Evolutionary conservation across 2,797 vertebrate species (phyloP), one percentile per base, ranked within the genome.

Genomic region (Lithobates sylvaticus): DNA sequence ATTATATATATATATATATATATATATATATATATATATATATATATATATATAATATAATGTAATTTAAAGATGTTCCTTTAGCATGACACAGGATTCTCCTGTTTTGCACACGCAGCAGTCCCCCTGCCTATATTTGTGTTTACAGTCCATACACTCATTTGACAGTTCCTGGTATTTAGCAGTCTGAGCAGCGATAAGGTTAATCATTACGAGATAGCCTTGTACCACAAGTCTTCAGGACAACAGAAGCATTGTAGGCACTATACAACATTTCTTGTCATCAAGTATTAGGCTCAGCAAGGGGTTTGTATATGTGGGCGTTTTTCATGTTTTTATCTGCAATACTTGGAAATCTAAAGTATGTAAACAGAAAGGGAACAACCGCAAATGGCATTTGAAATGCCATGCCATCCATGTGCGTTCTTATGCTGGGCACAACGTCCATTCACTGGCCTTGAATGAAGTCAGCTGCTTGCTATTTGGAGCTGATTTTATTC

Each of bases 151-250:
- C 54, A 61, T 42, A 54, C 61, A n/a, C 39, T 12, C 15, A 39
- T 39, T 32, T 47, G 10, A 67, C 27, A 54, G 27, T 67, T 75
- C 73, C 23, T 34, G 72, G 15, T 69, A 39, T 29, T 71, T 36
- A 64, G 32, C 26, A 23, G 71, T 68, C 10, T 61, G n/a, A n/a
- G n/a, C 9, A 44, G 71, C 44, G 81, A 76, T 67, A 39, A 76
- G 39, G 82, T 84, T 76, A 84, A 84, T 84, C 8, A 76, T 84
- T 68, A 54, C 16, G 29, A 54, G 39, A 68, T 8, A 54, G 39
- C 44, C 42, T 76, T 83, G 54, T 42, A 67, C 7, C 39, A 73
- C 50, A 82, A 81, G 79, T 82, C 29, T 64, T 73, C 15, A 61
- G 50, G 12, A 73, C 61, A 78, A 68, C 36, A 67, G 64, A 47